Base-by-base conservation (phyloP, 2,113 vertebrate genomes). In the Craseonycteris thonglongyai region DNA sequence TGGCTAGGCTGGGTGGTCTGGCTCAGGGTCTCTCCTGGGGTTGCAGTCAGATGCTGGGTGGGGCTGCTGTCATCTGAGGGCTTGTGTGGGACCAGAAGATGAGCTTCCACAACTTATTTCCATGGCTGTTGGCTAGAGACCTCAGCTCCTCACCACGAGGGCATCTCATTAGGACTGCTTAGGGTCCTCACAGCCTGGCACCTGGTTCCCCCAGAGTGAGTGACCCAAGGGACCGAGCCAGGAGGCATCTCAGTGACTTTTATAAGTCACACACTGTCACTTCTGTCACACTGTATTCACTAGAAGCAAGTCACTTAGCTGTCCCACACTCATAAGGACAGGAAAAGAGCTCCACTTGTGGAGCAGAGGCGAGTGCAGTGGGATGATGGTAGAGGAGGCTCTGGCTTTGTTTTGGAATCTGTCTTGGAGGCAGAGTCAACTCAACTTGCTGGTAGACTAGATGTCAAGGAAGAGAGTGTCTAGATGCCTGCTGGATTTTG, bases 301-400 rank as follows among this genome's bases (percentile, higher is more conserved):
- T n/a, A 10, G 63, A 16, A 45, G n/a, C 0, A 0, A 28, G 63
- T 51, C 15, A 0, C 66, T 38, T 4, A 75, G 22, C 51, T 2
- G 1, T 15, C 54, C 51, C 42, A 6, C 22, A 21, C 30, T 45
- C 26, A 1, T 5, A 24, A 59, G 47, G 47, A 24, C 22, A 58
- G 22, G 40, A 5, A 2, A 0, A 12, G 42, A 80, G 30, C 3
- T 6, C 16, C 12, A 1, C 35, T 6, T n/a, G 54, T 28, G 21
- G 49, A 28, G 7, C 1, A 1, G 26, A 33, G 22, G 24, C 4
- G 0, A 21, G 42, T 5, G 26, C 40, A 1, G 0, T 2, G 8
- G 28, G 49, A 22, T 7, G 40, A 3, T 0, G 5, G 18, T 51
- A 16, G 35, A 47, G 19, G 33, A 19, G 38, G 38, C 0, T 0